Conservation (phyloP, 2,888 invertebrate genomes). For the Sialis lutaria region DNA sequence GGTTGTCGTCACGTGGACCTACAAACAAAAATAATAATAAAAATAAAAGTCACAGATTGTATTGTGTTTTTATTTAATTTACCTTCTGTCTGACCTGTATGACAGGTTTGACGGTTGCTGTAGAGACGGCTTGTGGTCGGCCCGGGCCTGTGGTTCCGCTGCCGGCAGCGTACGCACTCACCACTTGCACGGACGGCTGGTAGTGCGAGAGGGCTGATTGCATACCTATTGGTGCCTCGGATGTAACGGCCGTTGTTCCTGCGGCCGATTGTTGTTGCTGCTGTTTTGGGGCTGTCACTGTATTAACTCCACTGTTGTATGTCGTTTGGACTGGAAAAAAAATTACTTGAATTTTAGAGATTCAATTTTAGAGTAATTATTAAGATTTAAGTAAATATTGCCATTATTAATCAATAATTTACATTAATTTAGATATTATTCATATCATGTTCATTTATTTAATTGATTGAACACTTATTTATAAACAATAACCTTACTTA, state of each 20-base stretch:
- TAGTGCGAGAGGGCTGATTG: background rate
- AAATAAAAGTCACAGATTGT: too few relatives aligned
- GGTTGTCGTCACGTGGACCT: slow-evolving; percentile 21
- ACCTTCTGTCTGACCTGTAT: too few relatives aligned
- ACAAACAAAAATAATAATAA: too few relatives aligned
- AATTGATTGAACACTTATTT: too few relatives aligned
- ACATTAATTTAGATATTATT: background rate
- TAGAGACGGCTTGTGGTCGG: slow-evolving; percentile 21
- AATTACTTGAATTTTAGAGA: background rate
- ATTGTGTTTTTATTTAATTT: too few relatives aligned
- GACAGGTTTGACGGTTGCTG: slow-evolving; percentile 13
- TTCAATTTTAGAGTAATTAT: too few relatives aligned
- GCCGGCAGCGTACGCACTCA: slow-evolving; percentile 17
- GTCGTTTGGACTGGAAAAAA: background rate
- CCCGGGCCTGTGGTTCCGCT: slow-evolving; percentile 23
- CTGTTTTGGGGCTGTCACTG: background rate
- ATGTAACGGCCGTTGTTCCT: background rate
- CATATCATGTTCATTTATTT: background rate
- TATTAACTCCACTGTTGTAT: background rate
- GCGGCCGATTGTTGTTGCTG: background rate
- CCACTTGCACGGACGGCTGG: background rate
- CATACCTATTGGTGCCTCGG: background rate
- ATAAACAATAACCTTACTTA: too few relatives aligned
- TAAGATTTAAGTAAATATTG: background rate
- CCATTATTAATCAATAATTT: background rate